Conservation (phyloP, 2,888 invertebrate species). For the Pogonocherus hispidulus region DNA sequence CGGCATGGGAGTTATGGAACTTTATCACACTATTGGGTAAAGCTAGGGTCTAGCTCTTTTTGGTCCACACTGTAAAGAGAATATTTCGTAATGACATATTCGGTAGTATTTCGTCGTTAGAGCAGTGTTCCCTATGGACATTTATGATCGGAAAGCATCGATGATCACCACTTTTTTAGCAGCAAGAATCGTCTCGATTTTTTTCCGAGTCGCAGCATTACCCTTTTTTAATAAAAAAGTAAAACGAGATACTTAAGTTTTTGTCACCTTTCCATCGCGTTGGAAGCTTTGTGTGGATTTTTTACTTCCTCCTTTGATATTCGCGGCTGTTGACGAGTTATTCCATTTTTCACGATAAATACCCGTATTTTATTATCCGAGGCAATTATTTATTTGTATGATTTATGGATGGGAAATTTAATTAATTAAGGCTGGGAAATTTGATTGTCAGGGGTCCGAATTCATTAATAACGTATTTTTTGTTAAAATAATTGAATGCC, state of each 20-base stretch:
- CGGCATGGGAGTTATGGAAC: too few relatives aligned
- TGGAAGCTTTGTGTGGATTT: slow-evolving; percentile 9
- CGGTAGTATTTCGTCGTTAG: slow-evolving; percentile 35
- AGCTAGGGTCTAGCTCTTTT: too few relatives aligned
- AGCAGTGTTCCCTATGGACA: slow-evolving; percentile 36
- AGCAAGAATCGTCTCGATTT: slow-evolving; percentile 36
- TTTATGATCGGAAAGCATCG: slow-evolving; percentile 46
- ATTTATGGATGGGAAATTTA: slow-evolving; percentile 9
- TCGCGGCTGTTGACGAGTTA: slow-evolving; percentile 25
- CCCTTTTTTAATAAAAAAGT: slow-evolving; percentile 38
- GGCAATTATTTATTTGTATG: slow-evolving; percentile 23
- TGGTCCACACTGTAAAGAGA: too few relatives aligned
- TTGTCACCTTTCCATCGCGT: slow-evolving; percentile 13
- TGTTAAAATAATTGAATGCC: too few relatives aligned
- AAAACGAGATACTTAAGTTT: slow-evolving; percentile 40
- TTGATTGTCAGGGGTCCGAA: background rate
- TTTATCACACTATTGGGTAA: too few relatives aligned
- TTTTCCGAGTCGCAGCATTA: slow-evolving; percentile 37
- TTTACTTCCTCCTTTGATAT: slow-evolving; percentile 16
- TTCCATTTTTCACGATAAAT: slow-evolving; percentile 25
- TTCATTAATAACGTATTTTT: slow-evolving; percentile 6
- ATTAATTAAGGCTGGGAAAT: background rate
- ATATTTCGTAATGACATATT: slow-evolving; percentile 27
- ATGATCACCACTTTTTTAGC: slow-evolving; percentile 37
- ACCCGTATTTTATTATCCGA: slow-evolving; percentile 12